These are phyloP conservation scores for Malurus elegans DNA, from an alignment of 2,113 vertebrate species.

Conservation along the genomic window DNA sequence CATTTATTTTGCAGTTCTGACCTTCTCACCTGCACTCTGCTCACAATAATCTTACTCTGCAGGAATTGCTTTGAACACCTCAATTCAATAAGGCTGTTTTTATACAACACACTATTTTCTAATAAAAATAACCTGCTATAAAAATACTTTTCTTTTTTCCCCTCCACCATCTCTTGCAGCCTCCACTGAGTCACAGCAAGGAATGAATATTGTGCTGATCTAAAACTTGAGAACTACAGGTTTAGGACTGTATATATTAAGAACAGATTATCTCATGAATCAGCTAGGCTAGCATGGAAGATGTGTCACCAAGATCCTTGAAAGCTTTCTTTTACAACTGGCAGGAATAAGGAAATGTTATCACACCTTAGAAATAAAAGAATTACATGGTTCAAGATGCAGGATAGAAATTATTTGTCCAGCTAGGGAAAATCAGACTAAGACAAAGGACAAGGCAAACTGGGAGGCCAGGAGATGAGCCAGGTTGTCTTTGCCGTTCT, in stretches of 20 bases:
- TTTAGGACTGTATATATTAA: slow-evolving; percentile 25
- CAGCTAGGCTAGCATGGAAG: slow-evolving; percentile 3
- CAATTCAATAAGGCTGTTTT: slow-evolving; percentile 54
- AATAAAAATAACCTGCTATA: slow-evolving; percentile 58
- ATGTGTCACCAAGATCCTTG: slow-evolving; percentile 4
- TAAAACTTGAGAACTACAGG: slow-evolving; percentile 21
- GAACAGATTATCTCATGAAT: slow-evolving; percentile 47
- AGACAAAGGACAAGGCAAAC: not conserved
- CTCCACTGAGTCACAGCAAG: slow-evolving; percentile 58
- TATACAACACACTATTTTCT: slow-evolving; percentile 58
- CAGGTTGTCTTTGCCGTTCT: not conserved
- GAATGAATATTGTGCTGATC: slow-evolving; percentile 36
- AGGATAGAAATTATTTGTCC: not conserved
- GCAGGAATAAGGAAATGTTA: not conserved
- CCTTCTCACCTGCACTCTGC: slow-evolving; percentile 61
- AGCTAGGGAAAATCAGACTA: not conserved
- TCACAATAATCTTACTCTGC: slow-evolving; percentile 57
- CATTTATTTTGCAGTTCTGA: slow-evolving; percentile 52
- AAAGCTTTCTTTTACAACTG: slow-evolving; percentile 7
- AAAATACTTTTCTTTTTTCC: slow-evolving; percentile 23
- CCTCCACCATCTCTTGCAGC: not conserved
- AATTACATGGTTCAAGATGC: not conserved
- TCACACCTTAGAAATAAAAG: not conserved
- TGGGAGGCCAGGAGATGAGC: not conserved
- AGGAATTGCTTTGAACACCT: slow-evolving; percentile 56